These are phyloP conservation scores for Uloborus plumipes DNA, from an alignment of 2,888 invertebrate species.

Conservation along the genomic window DNA sequence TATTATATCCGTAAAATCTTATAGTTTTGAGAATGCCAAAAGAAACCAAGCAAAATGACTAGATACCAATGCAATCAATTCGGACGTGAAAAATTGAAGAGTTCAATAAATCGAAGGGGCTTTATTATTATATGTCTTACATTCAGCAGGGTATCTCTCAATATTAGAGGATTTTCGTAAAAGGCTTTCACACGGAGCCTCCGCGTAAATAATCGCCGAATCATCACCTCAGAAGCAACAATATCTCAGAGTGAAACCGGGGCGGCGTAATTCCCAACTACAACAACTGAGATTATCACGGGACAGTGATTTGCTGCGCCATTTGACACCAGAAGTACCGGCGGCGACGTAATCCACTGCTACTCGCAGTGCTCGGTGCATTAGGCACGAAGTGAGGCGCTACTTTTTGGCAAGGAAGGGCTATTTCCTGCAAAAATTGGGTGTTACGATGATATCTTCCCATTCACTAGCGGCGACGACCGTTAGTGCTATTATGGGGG, in stretches of 20 bases:
- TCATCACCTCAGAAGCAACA: conserved; percentile 21
- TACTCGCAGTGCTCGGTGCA: conserved; percentile 38
- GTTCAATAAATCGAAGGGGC: too few species aligned
- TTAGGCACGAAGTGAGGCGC: conserved; percentile 50
- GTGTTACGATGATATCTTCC: conserved; percentile 9
- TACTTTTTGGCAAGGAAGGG: conserved; percentile 40
- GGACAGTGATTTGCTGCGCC: conserved; percentile 46
- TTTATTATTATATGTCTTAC: too few species aligned
- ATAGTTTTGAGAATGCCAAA: too few species aligned
- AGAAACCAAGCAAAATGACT: too few species aligned
- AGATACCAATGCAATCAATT: too few species aligned
- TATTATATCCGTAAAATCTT: too few species aligned
- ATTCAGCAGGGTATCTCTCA: background rate
- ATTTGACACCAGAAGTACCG: conserved; percentile 36
- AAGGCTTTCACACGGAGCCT: background rate
- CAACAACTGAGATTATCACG: conserved; percentile 45
- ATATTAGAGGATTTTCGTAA: background rate
- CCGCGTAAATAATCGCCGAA: conserved; percentile 28
- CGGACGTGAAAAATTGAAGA: too few species aligned
- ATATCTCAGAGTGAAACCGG: conserved; percentile 4
- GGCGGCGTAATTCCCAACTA: conserved; percentile 15
- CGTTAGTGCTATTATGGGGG: too few species aligned
- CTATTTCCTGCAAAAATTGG: conserved; percentile 46
- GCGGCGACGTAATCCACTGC: conserved; percentile 29
- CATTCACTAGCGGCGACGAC: too few species aligned